Conservation (phyloP, 30 jellyfish, hydroid and myxozoan species). For the Pseudorhiza aurosa region DNA sequence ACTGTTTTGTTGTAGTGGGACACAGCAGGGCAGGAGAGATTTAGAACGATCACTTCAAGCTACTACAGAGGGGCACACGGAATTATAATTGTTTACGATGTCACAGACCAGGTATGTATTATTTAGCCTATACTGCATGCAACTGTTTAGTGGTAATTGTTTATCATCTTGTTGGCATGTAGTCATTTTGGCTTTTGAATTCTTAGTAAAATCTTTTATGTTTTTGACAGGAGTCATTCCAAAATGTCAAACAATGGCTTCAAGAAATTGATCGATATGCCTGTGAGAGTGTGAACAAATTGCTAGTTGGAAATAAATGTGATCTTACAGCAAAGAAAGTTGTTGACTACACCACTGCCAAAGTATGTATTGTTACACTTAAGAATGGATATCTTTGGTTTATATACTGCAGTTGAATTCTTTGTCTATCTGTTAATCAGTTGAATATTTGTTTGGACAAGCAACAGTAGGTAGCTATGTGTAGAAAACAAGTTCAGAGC, state of each 20-base stretch:
- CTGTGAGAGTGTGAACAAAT: slow-evolving; percentile 96
- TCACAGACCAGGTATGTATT: slow-evolving; percentile 95
- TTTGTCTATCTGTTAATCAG: neutral
- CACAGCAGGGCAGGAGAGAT: slow-evolving; percentile 99
- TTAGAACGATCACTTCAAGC: slow-evolving; percentile 98
- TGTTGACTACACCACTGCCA: slow-evolving; percentile 97
- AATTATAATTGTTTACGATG: slow-evolving; percentile 97
- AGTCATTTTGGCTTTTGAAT: too few species aligned
- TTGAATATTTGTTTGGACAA: neutral
- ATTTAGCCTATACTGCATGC: neutral
- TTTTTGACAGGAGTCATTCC: slow-evolving; percentile 90
- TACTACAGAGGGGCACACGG: slow-evolving; percentile 99
- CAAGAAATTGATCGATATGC: slow-evolving; percentile 99
- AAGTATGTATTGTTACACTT: slow-evolving; percentile 46
- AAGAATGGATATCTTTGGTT: neutral
- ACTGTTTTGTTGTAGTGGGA: slow-evolving; percentile 99
- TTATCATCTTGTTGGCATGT: too few species aligned
- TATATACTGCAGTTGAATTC: neutral
- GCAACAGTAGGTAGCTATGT: too few species aligned
- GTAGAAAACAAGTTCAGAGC: too few species aligned
- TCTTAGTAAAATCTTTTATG: too few species aligned
- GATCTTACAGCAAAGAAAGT: slow-evolving; percentile 97
- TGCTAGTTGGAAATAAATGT: slow-evolving; percentile 99
- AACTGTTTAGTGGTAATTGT: too few species aligned
- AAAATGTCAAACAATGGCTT: slow-evolving; percentile 98